These are phyloP conservation scores for Tortricodes alternella DNA, from an alignment of 2,888 invertebrate species.

Conservation along the genomic window DNA sequence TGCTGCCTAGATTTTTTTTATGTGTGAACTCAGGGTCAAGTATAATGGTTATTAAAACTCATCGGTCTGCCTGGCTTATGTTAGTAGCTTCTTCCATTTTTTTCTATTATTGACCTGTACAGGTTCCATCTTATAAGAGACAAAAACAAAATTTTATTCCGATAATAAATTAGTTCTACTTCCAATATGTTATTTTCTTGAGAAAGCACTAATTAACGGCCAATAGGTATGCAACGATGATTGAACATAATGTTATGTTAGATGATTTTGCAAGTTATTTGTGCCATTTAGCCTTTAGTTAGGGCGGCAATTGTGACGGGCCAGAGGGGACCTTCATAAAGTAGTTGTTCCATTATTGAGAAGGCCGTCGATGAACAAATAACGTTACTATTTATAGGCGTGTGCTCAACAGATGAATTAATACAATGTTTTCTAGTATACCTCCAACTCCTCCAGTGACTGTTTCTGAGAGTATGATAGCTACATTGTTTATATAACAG, in stretches of 20 bases:
- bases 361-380: slow-evolving; percentile 50
- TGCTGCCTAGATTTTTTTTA: neutral
- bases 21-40: slow-evolving; percentile 8
- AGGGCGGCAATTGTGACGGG: slow-evolving; percentile 22
- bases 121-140: neutral
- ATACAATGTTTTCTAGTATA: slow-evolving; percentile 20
- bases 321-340: slow-evolving; percentile 52
- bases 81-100: neutral
- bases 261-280: slow-evolving; percentile 25
- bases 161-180: neutral
- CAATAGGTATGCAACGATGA: no score
- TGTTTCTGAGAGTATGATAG: neutral
- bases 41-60: slow-evolving; percentile 11
- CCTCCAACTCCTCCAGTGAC: no score
- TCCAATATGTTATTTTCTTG: no score
- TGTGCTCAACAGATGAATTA: slow-evolving; percentile 12
- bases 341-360: slow-evolving; percentile 53
- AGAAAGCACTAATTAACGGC: no score
- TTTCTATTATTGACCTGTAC: no score
- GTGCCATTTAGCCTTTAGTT: slow-evolving; percentile 12
- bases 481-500: slow-evolving; percentile 11
- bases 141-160: neutral
- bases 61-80: slow-evolving; percentile 2
- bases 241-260: neutral
- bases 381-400: slow-evolving; percentile 33